Percentiles rank a stretch among this genome's conserved stretches.
Conservation (phyloP, 1,140 invertebrate species). For the Plectrocnemia conspersa region DNA sequence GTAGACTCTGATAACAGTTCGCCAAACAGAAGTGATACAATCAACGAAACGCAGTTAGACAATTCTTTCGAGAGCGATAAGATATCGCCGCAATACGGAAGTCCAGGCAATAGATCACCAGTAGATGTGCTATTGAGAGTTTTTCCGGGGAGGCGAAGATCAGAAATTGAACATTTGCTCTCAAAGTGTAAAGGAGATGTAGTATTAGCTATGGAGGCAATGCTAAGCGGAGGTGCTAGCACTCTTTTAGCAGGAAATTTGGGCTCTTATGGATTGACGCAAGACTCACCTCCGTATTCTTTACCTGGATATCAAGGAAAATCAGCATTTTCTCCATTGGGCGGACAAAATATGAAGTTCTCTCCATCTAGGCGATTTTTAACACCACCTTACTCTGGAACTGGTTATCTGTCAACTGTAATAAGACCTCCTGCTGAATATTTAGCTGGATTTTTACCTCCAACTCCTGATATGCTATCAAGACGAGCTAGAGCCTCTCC, state of each 20-base stretch:
- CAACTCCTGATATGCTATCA: constrained; percentile 45
- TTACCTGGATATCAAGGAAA: constrained; percentile 46
- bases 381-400: constrained; percentile 72
- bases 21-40: constrained; percentile 30
- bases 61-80: constrained; percentile 34
- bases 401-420: constrained; percentile 73
- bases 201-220: constrained; percentile 83
- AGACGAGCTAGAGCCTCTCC: constrained; percentile 44
- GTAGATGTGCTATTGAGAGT: constrained; percentile 57
- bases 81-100: constrained; percentile 33
- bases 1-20: constrained; percentile 32
- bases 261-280: constrained; percentile 38
- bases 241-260: constrained; percentile 29
- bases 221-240: constrained; percentile 62
- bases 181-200: constrained; percentile 77
- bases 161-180: constrained; percentile 78
- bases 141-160: constrained; percentile 77
- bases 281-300: constrained; percentile 43
- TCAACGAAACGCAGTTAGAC: constrained; percentile 32
- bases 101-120: constrained; percentile 42
- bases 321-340: constrained; percentile 71
- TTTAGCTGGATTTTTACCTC: constrained; percentile 46
- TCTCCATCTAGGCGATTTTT: constrained; percentile 63
- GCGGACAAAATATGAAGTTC: constrained; percentile 53
- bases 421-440: constrained; percentile 60